Conservation (phyloP, 2,888 invertebrate genomes). For the Meta bourneti region DNA sequence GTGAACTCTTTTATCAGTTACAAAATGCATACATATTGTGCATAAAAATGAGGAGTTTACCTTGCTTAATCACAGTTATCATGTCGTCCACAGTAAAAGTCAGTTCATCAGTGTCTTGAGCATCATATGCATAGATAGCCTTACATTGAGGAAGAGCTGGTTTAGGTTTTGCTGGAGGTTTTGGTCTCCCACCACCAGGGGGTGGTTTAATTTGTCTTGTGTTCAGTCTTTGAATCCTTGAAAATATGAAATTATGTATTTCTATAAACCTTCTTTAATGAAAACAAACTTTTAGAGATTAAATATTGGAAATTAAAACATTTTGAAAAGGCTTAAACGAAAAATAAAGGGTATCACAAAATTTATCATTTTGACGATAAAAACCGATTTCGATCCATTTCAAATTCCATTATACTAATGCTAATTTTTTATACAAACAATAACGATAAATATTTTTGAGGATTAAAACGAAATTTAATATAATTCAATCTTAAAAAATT, state of each 20-base stretch:
- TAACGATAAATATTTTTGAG: too few species aligned
- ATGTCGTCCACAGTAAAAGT: slow-evolving; percentile 84
- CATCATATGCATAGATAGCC: slow-evolving; percentile 85
- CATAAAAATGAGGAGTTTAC: slow-evolving; percentile 80
- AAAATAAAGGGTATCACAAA: too few species aligned
- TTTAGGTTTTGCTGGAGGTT: slow-evolving; percentile 82
- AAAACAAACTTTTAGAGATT: too few species aligned
- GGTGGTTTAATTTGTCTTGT: slow-evolving; percentile 79
- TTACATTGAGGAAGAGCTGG: slow-evolving; percentile 82
- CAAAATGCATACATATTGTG: neutral
- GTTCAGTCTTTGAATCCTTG: slow-evolving; percentile 29
- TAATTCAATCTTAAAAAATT: too few species aligned
- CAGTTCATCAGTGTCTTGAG: slow-evolving; percentile 86
- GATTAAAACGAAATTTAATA: too few species aligned
- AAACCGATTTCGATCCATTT: too few species aligned
- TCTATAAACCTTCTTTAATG: neutral
- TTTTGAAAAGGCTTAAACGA: too few species aligned
- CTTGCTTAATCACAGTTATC: slow-evolving; percentile 84
- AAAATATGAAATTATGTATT: neutral
- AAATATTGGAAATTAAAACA: too few species aligned
- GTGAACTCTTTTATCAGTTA: too few species aligned
- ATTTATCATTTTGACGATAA: too few species aligned
- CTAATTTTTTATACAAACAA: too few species aligned
- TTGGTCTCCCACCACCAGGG: slow-evolving; percentile 81
- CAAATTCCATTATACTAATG: too few species aligned